A percentile compares a stretch with the other conserved stretches of the same genome.
Evolutionary conservation across 2,113 vertebrate species (phyloP).

Genomic region (Ceyx margarethae): DNA sequence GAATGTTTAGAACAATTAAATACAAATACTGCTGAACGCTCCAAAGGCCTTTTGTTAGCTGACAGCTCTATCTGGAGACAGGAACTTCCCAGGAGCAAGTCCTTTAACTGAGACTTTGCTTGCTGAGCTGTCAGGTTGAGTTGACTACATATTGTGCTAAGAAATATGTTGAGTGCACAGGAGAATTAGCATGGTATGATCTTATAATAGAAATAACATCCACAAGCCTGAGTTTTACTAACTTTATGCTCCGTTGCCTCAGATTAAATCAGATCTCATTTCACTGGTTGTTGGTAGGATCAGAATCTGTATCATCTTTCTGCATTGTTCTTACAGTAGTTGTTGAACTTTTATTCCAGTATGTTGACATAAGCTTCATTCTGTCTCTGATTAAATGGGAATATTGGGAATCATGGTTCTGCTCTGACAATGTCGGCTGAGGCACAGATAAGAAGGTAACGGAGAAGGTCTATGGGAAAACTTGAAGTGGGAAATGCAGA

Average conservation of each 20-base stretch:
- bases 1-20: neutral
- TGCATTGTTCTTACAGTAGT: neutral
- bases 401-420: neutral
- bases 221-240: neutral
- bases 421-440: neutral
- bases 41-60: neutral
- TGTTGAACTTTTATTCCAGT: neutral
- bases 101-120: neutral
- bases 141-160: neutral
- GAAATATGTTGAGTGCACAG: neutral
- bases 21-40: neutral
- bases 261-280: neutral
- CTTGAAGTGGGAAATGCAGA: neutral
- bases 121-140: neutral
- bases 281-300: neutral
- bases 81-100: neutral
- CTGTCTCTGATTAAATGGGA: neutral
- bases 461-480: neutral
- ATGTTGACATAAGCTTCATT: neutral
- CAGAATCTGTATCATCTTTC: neutral
- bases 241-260: neutral
- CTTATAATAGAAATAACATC: neutral
- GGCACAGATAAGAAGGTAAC: neutral
- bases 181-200: neutral
- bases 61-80: neutral